Evolutionary conservation across 2,797 vertebrate species (phyloP), one percentile per base, ranked within the genome.

Genomic region (Ataeniobius toweri): DNA sequence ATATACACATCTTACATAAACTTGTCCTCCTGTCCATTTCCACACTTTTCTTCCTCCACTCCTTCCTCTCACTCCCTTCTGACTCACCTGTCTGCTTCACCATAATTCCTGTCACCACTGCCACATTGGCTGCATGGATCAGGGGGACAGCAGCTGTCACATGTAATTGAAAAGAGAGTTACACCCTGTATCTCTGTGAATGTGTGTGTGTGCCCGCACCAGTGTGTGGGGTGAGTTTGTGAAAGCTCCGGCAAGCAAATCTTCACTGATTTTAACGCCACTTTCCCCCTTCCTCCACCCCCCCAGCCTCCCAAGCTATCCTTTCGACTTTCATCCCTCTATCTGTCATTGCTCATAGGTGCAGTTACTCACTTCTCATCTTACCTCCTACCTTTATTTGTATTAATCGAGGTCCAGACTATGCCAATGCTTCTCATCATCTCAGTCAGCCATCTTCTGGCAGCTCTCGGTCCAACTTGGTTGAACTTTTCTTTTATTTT

Each of bases 91-190:
- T 89, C 93, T 86, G 89, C 89, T 87, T 81, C 77, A 68, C 93
- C 91, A 93, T 94, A 90, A 94, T 92, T 93, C 92, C 89, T 91
- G 90, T 93, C 93, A 89, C 86, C 87, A 82, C 55, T 84, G 89
- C 91, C 83, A 88, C 86, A 89, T 90, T 84, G 87, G 90, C 85
- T 87, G 88, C 90, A 92, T 92, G 90, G 91, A 94, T 94, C 93
- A 93, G 88, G 79, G 82, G 90, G 93, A 93, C 93, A 93, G 93
- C 91, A 92, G 91, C 93, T 93, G 94, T 94, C 93, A 93, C 92
- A 81, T 90, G 89, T 94, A 94, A 94, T 94, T 94, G 93, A 94
- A 94, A 94, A 94, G 87, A 93, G 93, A 94, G 92, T 94, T 93
- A 94, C 92, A 94, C 84, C 84, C 82, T 50, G 77, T 71, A 76